These are phyloP conservation scores for Chionis minor DNA, from an alignment of 2,113 vertebrate species.

Conservation along the genomic window DNA sequence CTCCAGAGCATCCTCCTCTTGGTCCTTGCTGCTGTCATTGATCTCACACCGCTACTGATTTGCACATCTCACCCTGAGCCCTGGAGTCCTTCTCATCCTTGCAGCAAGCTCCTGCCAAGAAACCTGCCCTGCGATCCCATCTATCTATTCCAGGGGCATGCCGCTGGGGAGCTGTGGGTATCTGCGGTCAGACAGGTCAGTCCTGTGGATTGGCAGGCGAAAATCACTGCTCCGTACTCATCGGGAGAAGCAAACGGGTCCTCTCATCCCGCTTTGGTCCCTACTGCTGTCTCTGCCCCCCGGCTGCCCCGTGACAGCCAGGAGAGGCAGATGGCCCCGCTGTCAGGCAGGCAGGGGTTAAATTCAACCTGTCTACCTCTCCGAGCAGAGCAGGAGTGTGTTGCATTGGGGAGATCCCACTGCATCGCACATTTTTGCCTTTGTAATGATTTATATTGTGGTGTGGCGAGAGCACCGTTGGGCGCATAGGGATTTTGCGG, in stretches of 20 bases:
- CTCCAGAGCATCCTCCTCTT: background rate
- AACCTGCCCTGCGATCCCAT: accelerated
- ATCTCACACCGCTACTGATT: background rate
- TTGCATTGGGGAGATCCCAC: background rate
- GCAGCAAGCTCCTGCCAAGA: background rate
- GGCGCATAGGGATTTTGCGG: background rate
- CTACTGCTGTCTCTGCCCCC: background rate
- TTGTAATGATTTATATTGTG: background rate
- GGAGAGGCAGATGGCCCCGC: background rate
- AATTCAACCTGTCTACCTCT: background rate
- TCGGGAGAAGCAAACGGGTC: background rate
- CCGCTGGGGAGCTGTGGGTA: accelerated
- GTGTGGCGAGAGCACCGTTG: accelerated
- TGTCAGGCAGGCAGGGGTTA: background rate
- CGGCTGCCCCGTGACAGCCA: background rate
- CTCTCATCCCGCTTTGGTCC: background rate
- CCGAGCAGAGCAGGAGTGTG: background rate
- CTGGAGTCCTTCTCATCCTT: background rate
- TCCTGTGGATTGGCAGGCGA: background rate
- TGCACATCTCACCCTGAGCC: background rate
- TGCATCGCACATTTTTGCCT: background rate
- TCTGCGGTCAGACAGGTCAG: accelerated
- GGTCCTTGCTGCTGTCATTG: background rate
- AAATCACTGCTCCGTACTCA: background rate
- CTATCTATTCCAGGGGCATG: background rate